Evolutionary conservation across 2,113 vertebrate species (phyloP).

Genomic region (Castor canadensis): DNA sequence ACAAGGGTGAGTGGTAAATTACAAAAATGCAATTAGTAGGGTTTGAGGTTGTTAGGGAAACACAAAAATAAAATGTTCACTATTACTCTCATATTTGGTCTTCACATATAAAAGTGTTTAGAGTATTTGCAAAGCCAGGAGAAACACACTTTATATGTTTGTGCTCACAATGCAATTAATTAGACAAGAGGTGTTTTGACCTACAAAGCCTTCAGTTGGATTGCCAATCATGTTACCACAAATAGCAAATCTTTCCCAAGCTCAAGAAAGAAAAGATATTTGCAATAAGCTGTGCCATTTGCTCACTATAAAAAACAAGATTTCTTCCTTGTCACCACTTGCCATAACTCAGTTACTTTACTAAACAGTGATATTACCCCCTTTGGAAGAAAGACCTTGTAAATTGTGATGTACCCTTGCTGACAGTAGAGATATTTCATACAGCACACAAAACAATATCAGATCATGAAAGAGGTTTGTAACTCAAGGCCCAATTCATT

Average conservation of each 20-base stretch:
- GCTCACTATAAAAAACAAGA: background rate
- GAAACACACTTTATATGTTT: background rate
- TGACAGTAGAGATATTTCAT: constrained; percentile 28
- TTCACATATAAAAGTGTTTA: background rate
- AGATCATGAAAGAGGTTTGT: background rate
- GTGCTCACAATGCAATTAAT: background rate
- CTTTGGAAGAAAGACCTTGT: constrained; percentile 31
- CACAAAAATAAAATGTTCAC: background rate
- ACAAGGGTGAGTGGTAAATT: background rate
- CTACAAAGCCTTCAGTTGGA: background rate
- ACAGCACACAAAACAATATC: constrained; percentile 23
- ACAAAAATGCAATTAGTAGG: background rate
- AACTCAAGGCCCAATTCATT: constrained; percentile 51
- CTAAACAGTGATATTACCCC: background rate
- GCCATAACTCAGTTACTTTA: constrained; percentile 34
- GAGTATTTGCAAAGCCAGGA: background rate
- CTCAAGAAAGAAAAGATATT: background rate
- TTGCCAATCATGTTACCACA: background rate
- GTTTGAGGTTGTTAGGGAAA: background rate
- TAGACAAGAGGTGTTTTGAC: background rate
- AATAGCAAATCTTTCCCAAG: background rate
- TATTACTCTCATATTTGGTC: background rate
- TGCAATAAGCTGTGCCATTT: background rate
- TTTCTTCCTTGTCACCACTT: constrained; percentile 1
- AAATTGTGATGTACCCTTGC: constrained; percentile 36